Conservation (phyloP, 2,888 invertebrate species). For the Parapristionchus giblindavisi region DNA sequence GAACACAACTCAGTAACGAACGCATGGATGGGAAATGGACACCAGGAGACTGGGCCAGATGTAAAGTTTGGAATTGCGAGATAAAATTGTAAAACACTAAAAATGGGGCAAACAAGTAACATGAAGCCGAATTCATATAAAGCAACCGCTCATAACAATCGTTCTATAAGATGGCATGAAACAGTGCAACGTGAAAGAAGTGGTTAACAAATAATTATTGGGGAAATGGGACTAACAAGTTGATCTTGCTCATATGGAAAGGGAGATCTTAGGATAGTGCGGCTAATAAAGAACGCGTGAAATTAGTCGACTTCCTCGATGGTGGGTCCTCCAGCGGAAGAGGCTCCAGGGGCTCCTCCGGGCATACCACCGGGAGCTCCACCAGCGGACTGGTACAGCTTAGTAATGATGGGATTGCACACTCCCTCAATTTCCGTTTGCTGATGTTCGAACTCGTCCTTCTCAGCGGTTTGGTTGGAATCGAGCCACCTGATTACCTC, state of each 20-base stretch:
- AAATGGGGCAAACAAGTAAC: background rate
- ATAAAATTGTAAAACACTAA: background rate
- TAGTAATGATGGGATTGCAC: constrained; percentile 93
- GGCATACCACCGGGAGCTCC: too few species aligned
- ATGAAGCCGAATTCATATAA: constrained; percentile 32
- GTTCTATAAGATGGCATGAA: constrained; percentile 21
- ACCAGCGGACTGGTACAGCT: constrained; percentile 86
- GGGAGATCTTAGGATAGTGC: constrained; percentile 18
- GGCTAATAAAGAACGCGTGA: background rate
- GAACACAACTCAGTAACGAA: constrained; percentile 25
- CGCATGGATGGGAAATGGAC: constrained; percentile 8
- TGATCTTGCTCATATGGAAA: constrained; percentile 26
- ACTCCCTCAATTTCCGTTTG: constrained; percentile 91
- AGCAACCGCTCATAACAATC: constrained; percentile 17
- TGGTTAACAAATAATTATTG: background rate
- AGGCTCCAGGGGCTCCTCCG: constrained; percentile 73
- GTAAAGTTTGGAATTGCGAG: background rate
- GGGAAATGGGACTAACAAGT: background rate
- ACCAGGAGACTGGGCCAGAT: background rate
- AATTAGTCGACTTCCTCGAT: constrained; percentile 69
- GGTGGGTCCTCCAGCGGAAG: constrained; percentile 72
- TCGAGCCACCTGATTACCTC: constrained; percentile 82
- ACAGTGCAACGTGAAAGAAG: constrained; percentile 1
- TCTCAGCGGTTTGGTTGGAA: constrained; percentile 80
- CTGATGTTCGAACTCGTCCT: constrained; percentile 74